Conservation (phyloP, 2,888 invertebrate genomes). For the Caenorhabditis sp. region DNA sequence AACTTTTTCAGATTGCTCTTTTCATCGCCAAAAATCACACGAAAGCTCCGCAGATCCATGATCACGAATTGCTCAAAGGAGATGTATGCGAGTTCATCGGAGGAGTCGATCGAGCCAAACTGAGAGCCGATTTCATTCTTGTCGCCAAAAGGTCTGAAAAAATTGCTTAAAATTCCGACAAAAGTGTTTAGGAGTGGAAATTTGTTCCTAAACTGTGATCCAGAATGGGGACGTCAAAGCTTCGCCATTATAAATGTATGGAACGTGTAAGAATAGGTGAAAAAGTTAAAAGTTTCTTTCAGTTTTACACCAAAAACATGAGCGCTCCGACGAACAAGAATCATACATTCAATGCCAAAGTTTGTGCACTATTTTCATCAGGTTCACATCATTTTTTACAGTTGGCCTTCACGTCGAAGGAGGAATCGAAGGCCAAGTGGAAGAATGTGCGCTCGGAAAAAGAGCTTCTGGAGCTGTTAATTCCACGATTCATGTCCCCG, state of each 20-base stretch:
- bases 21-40: constrained; percentile 14
- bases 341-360: too few species aligned
- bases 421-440: neutral
- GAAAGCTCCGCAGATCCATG: constrained; percentile 32
- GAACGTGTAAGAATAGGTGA: neutral
- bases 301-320: constrained; percentile 6
- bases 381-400: too few species aligned
- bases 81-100: constrained; percentile 44
- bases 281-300: neutral
- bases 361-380: too few species aligned
- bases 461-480: neutral
- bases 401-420: neutral
- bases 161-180: neutral
- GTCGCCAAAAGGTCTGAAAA: constrained; percentile 14
- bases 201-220: constrained; percentile 28
- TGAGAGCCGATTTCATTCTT: constrained; percentile 33
- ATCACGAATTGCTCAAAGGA: neutral
- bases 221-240: constrained; percentile 46
- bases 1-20: constrained; percentile 20
- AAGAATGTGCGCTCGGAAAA: neutral
- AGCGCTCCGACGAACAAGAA: neutral
- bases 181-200: neutral
- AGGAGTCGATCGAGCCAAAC: constrained; percentile 30
- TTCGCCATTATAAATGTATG: constrained; percentile 32
- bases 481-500: constrained; percentile 1